phyloP scores from a whole-genome alignment of 2,888 invertebrate genomes.

The Smittia aterrima region DNA sequence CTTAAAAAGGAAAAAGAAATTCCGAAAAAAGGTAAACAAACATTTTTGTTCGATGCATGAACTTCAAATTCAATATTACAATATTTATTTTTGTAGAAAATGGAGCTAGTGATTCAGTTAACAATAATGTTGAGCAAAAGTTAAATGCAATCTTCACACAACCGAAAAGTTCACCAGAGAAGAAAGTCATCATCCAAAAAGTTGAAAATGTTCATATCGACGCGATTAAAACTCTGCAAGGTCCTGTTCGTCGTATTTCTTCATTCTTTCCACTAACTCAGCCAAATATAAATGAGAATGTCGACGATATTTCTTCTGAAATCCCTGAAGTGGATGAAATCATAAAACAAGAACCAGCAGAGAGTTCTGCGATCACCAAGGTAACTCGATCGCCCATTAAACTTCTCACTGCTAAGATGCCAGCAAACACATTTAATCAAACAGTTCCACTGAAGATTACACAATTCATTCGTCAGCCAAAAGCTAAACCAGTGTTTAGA shows the following conservation, averaged over 20 bases:
- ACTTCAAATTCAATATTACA: background rate
- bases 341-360: no score
- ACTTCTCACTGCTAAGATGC: background rate
- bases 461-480: background rate
- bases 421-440: background rate
- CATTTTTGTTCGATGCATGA: background rate
- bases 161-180: background rate
- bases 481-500: background rate
- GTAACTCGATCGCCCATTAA: background rate
- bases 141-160: background rate
- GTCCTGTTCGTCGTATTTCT: background rate
- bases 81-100: background rate
- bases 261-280: background rate
- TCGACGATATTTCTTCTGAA: no score
- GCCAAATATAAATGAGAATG: background rate
- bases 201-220: constrained; percentile 28
- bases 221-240: background rate
- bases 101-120: background rate
- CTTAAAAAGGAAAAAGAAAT: background rate
- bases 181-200: constrained; percentile 33
- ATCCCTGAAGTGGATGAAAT: background rate
- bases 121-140: background rate
- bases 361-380: background rate
- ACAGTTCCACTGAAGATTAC: background rate
- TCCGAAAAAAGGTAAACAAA: constrained; percentile 24